These are phyloP conservation scores for Drosophila sechellia DNA, from an alignment of 1,140 invertebrate species.

Conservation along the genomic window DNA sequence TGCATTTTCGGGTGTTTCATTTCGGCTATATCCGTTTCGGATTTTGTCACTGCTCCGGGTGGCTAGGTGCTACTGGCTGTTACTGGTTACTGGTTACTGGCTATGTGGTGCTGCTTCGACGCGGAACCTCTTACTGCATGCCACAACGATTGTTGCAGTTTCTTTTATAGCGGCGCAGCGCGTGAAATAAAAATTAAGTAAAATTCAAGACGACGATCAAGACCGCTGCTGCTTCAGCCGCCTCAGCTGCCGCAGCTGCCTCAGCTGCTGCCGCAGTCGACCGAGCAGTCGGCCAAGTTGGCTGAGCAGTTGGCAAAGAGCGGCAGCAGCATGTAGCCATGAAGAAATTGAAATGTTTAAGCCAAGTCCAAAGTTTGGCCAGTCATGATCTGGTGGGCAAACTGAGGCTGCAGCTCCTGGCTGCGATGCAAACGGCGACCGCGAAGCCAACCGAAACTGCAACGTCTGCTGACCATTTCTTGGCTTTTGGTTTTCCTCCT, in stretches of 20 bases:
- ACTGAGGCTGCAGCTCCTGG: conserved; percentile 32
- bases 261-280: conserved; percentile 1
- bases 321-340: conserved; percentile 69
- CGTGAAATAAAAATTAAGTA: conserved; percentile 81
- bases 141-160: conserved; percentile 79
- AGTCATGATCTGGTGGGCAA: conserved; percentile 64
- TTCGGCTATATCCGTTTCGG: conserved; percentile 50
- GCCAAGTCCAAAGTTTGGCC: conserved; percentile 39
- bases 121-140: conserved; percentile 84
- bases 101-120: conserved; percentile 65
- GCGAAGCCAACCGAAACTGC: conserved; percentile 3
- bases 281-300: background rate
- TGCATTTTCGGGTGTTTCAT: conserved; percentile 63
- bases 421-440: conserved; percentile 25
- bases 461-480: conserved; percentile 56
- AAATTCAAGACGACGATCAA: conserved; percentile 64
- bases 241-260: background rate
- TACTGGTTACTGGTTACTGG: conserved; percentile 26
- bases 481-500: conserved; percentile 61
- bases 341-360: conserved; percentile 80
- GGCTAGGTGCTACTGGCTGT: conserved; percentile 19
- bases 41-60: conserved; percentile 19
- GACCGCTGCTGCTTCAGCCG: conserved; percentile 22
- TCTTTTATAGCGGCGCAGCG: conserved; percentile 81
- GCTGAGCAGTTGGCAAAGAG: conserved; percentile 73